Conservation (phyloP, 30 jellyfish, hydroid and myxozoan genomes). For the Nemopilema nomurai region DNA sequence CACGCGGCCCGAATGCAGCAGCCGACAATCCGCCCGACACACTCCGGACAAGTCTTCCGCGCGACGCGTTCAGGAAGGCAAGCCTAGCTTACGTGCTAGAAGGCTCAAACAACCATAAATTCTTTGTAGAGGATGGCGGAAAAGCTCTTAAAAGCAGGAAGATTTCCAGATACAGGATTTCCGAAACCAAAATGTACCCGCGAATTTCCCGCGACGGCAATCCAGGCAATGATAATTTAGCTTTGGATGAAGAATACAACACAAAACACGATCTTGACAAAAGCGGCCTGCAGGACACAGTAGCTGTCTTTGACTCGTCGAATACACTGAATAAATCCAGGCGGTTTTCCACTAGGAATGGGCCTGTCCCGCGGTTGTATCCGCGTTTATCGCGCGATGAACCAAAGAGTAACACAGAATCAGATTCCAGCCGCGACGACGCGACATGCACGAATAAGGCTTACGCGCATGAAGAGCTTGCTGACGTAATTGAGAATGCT, state of each 20-base stretch:
- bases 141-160: conserved; percentile 19
- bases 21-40: conserved; percentile 4
- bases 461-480: conserved; percentile 1
- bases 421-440: neutral
- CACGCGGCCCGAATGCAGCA: neutral
- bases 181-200: conserved; percentile 25
- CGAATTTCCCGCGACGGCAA: neutral
- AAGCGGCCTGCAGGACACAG: conserved; percentile 3
- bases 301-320: conserved; percentile 17
- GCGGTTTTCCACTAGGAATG: neutral
- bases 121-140: conserved; percentile 38
- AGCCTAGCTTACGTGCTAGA: conserved; percentile 31
- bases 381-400: conserved; percentile 43
- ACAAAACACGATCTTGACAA: neutral
- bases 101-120: conserved; percentile 36
- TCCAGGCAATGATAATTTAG: neutral
- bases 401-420: neutral
- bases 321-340: neutral
- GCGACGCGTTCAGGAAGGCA: conserved; percentile 1
- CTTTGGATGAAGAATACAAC: neutral
- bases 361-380: conserved; percentile 18
- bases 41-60: neutral
- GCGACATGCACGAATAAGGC: neutral
- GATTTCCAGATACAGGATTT: conserved; percentile 14
- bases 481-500: neutral